A percentile compares a stretch with the other conserved stretches of the same genome.
Conservation (phyloP, 2,113 vertebrate species). For the Fulica atra region DNA sequence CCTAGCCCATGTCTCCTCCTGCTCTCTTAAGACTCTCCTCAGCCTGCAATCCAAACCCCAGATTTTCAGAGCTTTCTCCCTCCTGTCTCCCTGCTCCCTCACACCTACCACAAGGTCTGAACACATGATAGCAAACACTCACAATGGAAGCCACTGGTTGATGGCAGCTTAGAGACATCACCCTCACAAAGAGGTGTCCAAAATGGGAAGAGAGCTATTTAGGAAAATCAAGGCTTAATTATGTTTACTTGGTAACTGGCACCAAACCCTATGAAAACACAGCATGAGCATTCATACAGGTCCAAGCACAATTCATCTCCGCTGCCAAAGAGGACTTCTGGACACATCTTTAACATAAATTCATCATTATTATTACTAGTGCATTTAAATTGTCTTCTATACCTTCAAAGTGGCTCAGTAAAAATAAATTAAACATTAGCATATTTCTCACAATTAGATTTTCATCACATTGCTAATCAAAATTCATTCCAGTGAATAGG, state of each 20-base stretch:
- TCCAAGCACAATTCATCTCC: not conserved
- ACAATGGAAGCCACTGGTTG: not conserved
- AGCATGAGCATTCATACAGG: not conserved
- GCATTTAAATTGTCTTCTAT: constrained; percentile 25
- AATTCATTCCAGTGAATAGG: not conserved
- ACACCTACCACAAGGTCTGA: not conserved
- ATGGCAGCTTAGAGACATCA: not conserved
- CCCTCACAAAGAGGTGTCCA: not conserved
- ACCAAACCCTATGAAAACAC: not conserved
- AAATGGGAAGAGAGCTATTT: not conserved
- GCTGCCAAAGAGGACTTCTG: not conserved
- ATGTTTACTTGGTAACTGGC: not conserved
- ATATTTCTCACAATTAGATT: constrained; percentile 35
- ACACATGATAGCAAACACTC: fast-evolving
- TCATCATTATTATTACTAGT: not conserved
- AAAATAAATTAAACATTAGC: constrained; percentile 29
- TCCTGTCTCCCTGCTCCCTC: not conserved
- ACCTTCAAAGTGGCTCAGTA: not conserved
- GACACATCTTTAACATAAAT: not conserved
- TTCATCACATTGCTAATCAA: constrained; percentile 23
- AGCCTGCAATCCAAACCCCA: not conserved
- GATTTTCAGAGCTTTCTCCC: not conserved
- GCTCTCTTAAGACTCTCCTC: not conserved
- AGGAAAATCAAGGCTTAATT: not conserved
- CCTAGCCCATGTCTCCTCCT: not conserved